Conservation (phyloP, 2,113 vertebrate species). For the Stictonetta naevosa region DNA sequence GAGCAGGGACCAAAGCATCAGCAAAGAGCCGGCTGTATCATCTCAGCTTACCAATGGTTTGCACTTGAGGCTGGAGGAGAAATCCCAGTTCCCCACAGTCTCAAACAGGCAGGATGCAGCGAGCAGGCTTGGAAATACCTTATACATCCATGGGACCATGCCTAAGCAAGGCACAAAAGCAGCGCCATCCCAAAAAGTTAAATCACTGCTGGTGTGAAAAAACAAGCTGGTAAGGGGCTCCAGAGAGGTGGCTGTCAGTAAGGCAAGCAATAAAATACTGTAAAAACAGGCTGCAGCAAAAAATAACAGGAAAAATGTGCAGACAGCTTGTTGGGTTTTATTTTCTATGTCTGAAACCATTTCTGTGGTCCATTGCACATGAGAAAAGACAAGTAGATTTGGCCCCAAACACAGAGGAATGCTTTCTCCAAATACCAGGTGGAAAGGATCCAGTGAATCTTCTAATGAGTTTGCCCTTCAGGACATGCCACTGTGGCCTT, state of each 20-base stretch:
- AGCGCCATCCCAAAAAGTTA: not conserved
- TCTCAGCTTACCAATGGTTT: not conserved
- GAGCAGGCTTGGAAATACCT: not conserved
- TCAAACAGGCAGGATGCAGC: not conserved
- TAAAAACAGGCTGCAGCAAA: not conserved
- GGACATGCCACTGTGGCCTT: not conserved
- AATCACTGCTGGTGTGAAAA: fast-evolving
- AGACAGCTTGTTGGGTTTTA: not conserved
- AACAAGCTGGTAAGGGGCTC: not conserved
- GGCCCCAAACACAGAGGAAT: not conserved
- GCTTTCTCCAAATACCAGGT: not conserved
- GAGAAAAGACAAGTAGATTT: not conserved
- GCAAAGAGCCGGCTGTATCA: not conserved
- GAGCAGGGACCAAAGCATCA: not conserved
- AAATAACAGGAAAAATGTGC: not conserved
- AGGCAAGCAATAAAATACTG: not conserved
- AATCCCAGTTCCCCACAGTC: not conserved
- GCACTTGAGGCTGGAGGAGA: not conserved
- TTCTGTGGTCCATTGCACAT: not conserved
- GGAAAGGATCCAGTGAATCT: not conserved
- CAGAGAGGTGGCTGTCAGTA: not conserved
- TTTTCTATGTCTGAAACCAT: not conserved
- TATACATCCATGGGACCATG: not conserved
- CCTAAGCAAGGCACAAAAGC: not conserved
- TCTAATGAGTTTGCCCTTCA: not conserved